These are phyloP conservation scores for Bombus haemorrhoidalis DNA, from an alignment of 1,140 invertebrate species.

Conservation along the genomic window DNA sequence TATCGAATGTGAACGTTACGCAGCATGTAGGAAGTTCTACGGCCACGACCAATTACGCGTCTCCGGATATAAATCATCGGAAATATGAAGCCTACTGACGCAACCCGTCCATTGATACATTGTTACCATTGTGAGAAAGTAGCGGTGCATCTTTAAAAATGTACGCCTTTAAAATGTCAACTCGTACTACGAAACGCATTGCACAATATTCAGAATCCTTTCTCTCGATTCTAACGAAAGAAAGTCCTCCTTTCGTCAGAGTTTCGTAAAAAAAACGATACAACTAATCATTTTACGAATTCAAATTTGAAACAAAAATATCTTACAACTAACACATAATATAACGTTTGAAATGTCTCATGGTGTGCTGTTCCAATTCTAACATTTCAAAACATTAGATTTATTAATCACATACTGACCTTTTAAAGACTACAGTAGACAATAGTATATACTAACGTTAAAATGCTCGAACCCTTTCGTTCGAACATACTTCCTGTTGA, in stretches of 20 bases:
- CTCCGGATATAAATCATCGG: slow-evolving; percentile 69
- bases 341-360: background rate
- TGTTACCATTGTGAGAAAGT: slow-evolving; percentile 29
- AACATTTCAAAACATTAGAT: background rate
- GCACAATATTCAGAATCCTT: background rate
- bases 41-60: slow-evolving; percentile 62
- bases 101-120: slow-evolving; percentile 40
- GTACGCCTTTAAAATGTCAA: background rate
- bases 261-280: background rate
- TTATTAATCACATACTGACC: background rate
- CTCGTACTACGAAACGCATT: background rate
- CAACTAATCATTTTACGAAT: background rate
- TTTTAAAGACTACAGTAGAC: background rate
- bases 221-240: background rate
- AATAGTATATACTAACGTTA: background rate
- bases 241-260: background rate
- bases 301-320: background rate
- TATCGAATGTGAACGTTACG: slow-evolving; percentile 43
- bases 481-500: background rate
- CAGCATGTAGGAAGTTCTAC: slow-evolving; percentile 54
- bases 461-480: background rate
- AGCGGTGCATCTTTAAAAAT: background rate
- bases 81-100: slow-evolving; percentile 57
- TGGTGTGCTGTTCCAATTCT: background rate
- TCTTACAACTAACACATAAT: background rate